These are phyloP conservation scores for Plebejus melissa DNA, from an alignment of 2,888 invertebrate species.

Conservation along the genomic window DNA sequence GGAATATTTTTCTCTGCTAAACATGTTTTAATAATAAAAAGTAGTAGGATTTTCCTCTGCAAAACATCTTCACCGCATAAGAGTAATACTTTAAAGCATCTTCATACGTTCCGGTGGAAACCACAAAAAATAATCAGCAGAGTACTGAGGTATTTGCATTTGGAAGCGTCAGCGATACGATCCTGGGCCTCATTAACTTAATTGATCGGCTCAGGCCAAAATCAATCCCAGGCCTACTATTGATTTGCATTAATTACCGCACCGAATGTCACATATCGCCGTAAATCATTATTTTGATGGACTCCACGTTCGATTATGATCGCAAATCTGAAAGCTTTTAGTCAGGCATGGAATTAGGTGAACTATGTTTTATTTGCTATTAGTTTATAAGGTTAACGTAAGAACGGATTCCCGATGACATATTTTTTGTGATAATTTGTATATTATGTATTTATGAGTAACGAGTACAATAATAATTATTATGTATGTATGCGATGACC, in stretches of 20 bases:
- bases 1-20: too few relatives aligned
- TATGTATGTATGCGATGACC: neutral
- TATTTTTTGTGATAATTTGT: neutral
- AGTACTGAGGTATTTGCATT: slow-evolving; percentile 59
- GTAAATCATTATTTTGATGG: slow-evolving; percentile 68
- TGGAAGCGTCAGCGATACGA: slow-evolving; percentile 70
- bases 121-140: slow-evolving; percentile 36
- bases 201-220: slow-evolving; percentile 73
- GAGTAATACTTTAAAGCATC: neutral
- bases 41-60: neutral
- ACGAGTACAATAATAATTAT: too few relatives aligned
- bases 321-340: slow-evolving; percentile 41
- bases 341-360: slow-evolving; percentile 35
- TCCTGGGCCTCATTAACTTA: slow-evolving; percentile 73
- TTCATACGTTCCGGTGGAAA: neutral
- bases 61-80: neutral
- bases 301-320: slow-evolving; percentile 48
- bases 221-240: slow-evolving; percentile 69
- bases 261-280: slow-evolving; percentile 66
- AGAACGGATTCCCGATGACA: neutral
- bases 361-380: neutral
- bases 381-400: neutral
- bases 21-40: too few relatives aligned
- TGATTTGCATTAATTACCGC: slow-evolving; percentile 76
- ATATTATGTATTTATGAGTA: too few relatives aligned